Percentiles rank a stretch among this genome's conserved stretches.
Conservation (phyloP, 2,888 invertebrate species). For the Drosophila mulleri region DNA sequence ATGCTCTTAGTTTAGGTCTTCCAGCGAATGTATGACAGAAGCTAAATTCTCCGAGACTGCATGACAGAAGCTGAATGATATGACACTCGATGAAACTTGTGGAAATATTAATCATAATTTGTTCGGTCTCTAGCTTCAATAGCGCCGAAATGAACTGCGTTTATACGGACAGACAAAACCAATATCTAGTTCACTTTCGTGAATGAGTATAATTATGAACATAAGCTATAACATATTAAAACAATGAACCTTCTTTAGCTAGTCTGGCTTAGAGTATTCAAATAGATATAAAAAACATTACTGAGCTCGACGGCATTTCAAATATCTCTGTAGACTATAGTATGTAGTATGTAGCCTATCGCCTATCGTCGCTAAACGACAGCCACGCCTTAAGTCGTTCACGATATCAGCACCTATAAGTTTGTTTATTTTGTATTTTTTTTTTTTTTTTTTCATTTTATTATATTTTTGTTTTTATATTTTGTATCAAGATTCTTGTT, state of each 20-base stretch:
- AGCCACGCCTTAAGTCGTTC: slow-evolving; percentile 47
- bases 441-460: slow-evolving; percentile 7
- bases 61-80: too few relatives aligned
- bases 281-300: slow-evolving; percentile 27
- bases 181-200: too few relatives aligned
- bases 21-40: too few relatives aligned
- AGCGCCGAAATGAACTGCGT: too few relatives aligned
- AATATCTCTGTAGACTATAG: slow-evolving; percentile 39
- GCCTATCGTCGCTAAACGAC: slow-evolving; percentile 42
- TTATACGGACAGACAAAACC: too few relatives aligned
- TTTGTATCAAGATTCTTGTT: slow-evolving; percentile 28
- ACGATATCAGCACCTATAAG: slow-evolving; percentile 40
- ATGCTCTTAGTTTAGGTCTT: too few relatives aligned
- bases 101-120: too few relatives aligned
- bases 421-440: slow-evolving; percentile 8
- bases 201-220: too few relatives aligned
- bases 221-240: too few relatives aligned
- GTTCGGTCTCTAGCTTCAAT: too few relatives aligned
- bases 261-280: neutral
- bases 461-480: neutral
- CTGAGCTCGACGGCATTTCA: slow-evolving; percentile 38
- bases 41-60: too few relatives aligned
- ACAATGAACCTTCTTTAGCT: neutral
- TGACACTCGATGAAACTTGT: too few relatives aligned
- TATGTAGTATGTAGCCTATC: slow-evolving; percentile 42